A percentile compares a stretch with the other conserved stretches of the same genome.
phyloP scores from a whole-genome alignment of 2,888 invertebrate genomes.

The Tiliacea aurago region DNA sequence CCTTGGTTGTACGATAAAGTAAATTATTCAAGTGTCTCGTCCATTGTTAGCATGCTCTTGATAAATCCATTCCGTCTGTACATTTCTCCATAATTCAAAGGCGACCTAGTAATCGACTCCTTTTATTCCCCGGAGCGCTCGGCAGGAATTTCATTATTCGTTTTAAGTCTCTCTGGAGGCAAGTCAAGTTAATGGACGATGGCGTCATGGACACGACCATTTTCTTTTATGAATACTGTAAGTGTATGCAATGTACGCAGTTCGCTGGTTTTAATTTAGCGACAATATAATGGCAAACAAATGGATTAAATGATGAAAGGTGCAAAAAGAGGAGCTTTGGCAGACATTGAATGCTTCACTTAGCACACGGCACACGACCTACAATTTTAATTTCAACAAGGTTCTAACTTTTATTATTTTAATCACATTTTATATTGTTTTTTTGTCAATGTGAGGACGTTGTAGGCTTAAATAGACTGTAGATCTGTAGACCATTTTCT shows the following conservation, averaged over 20 bases:
- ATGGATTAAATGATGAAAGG: not conserved
- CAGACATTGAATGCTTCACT: not conserved
- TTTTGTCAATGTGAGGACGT: no score
- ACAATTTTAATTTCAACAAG: no score
- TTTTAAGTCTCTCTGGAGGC: slow-evolving; percentile 37
- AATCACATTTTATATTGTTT: no score
- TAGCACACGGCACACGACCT: not conserved
- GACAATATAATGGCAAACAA: not conserved
- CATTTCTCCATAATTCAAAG: not conserved
- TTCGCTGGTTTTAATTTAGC: not conserved
- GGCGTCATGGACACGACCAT: slow-evolving; percentile 45
- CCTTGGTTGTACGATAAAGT: not conserved
- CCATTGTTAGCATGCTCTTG: no score
- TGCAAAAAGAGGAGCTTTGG: not conserved
- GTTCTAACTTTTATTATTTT: no score
- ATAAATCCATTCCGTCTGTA: slow-evolving; percentile 5
- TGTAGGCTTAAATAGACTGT: no score
- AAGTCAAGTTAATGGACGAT: slow-evolving; percentile 32
- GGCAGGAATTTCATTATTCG: slow-evolving; percentile 58
- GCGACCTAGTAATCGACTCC: slow-evolving; percentile 42
- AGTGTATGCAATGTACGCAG: slow-evolving; percentile 3
- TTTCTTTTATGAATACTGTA: slow-evolving; percentile 45
- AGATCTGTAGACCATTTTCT: no score
- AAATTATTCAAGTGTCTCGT: not conserved
- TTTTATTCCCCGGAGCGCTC: slow-evolving; percentile 29